Base-by-base conservation (phyloP, 2,113 vertebrate species). In the Cercocebus atys region DNA sequence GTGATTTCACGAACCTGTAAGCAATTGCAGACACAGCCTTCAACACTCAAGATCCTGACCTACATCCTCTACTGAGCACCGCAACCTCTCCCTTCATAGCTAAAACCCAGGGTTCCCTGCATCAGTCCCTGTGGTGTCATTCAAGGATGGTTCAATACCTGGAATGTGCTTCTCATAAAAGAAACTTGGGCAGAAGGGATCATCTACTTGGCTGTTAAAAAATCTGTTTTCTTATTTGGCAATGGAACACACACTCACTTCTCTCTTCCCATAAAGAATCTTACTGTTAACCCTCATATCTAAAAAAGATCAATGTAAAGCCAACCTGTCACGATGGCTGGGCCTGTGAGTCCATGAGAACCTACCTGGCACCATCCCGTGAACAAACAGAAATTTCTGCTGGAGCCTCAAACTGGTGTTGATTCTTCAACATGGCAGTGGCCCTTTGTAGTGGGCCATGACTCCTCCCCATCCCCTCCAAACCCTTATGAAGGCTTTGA, bases 311-410 rank as follows among this genome's bases (percentile, higher is more conserved):
- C 35, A 13, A 40, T 17, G 35, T 1, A 32, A 18, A 92, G 30
- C 22, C 27, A 38, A 30, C 20, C 32, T n/a, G 17, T 12, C 68
- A 61, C 0, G 0, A 38, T 61, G 25, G 23, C 0, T 5, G 35
- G 18, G 45, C 13, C 76, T 10, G 0, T 16, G 40, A 73, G 23
- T 40, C 72, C 57, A 12, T 0, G 13, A 9, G 18, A 79, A 80
- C 45, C 52, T 47, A 22, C 25, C 70, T n/a, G 25, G 81, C 9
- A 38, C 70, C 52, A 38, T 90, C 47, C 50, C 11, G 5, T 9
- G 25, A 90, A 52, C 75, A 38, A 92, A 59, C n/a, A 66, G 27
- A 22, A 91, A 88, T 57, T 47, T 57, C 64, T 52, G 45, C 40
- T 1, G 8, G 55, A n/a, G n/a, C 16, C 22, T 8, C 50, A 50